Evolutionary conservation across 2,113 vertebrate species (phyloP), one percentile per base, ranked within the genome.

Genomic region (Xyrauchen texanus): DNA sequence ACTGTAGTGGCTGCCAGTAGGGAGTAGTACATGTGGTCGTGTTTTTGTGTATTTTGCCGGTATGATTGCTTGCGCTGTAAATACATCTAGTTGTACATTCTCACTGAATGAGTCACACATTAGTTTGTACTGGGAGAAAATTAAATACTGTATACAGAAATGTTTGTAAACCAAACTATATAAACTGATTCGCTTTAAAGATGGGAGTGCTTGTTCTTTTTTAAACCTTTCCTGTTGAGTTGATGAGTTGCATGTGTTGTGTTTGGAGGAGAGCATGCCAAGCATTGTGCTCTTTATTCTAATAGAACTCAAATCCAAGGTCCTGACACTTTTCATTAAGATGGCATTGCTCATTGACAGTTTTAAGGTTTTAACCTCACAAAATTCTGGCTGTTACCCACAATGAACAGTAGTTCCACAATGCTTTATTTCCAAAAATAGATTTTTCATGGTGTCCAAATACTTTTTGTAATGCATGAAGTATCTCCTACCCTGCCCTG

Each of bases 101-200:
- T 95, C 90, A 88, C 87, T 89, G 94, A 94, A 95, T 94, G 91
- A 92, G 69, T 85, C 91, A 83, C 76, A 90, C 90, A 90, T 92
- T 95, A 93, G 92, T 93, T 94, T 92, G 90, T 95, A 92, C 90
- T 88, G 92, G 94, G 94, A 94, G 93, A 92, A 91, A 92, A 92
- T 90, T 93, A 93, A 94, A 94, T 95, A 94, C 91, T 93, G 90
- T 95, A 94, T 91, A 94, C 91, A 95, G 91, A 96, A 94, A 93
- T 95, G 95, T 94, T 95, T 96, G 91, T 94, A 94, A 95, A 92
- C 90, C 87, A 93, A 94, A 94, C 21, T 34, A 34, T 34, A 34
- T 93, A 92, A 94, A 92, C 85, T 90, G 89, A 81, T 77, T 84
- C 80, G 46, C 60, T 77, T 79, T 80, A 66, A 80, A 67, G 51